These are phyloP conservation scores for Agrypnia vestita DNA, from an alignment of 1,140 invertebrate species.

Conservation along the genomic window DNA sequence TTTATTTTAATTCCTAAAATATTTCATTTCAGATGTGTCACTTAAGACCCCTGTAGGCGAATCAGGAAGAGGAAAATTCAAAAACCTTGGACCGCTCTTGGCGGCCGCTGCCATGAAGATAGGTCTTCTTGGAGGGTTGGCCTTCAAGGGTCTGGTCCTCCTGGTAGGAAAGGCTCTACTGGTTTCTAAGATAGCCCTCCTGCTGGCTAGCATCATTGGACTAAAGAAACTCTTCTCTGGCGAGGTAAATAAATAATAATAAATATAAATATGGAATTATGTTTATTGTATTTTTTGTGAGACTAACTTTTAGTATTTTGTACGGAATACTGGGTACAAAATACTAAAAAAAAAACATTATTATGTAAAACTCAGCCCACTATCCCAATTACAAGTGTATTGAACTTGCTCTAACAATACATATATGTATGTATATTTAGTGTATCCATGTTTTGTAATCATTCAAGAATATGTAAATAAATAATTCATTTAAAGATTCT, in stretches of 20 bases:
- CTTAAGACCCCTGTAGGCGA: conserved; percentile 73
- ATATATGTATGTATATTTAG: too few relatives aligned
- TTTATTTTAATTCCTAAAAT: background rate
- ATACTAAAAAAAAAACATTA: too few relatives aligned
- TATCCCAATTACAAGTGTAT: too few relatives aligned
- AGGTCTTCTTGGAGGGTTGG: conserved; percentile 83
- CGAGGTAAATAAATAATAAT: conserved; percentile 65
- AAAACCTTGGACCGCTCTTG: conserved; percentile 82
- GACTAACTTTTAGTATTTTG: too few relatives aligned
- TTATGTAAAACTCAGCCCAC: too few relatives aligned
- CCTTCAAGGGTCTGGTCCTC: conserved; percentile 86
- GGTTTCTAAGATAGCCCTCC: conserved; percentile 86
- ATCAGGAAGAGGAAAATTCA: conserved; percentile 80
- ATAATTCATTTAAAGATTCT: too few relatives aligned
- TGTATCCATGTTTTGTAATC: too few relatives aligned
- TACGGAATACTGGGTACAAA: too few relatives aligned
- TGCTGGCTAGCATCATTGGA: conserved; percentile 85
- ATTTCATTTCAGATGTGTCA: conserved; percentile 74
- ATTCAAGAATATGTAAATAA: too few relatives aligned
- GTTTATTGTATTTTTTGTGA: too few relatives aligned
- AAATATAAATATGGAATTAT: too few relatives aligned
- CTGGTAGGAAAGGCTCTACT: conserved; percentile 88
- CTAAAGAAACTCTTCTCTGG: conserved; percentile 86
- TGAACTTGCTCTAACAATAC: too few relatives aligned
- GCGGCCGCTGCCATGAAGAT: conserved; percentile 85